Evolutionary conservation across 1,140 invertebrate species (phyloP), one percentile per base, ranked within the genome.

Genomic region (Chymomyza costata): DNA sequence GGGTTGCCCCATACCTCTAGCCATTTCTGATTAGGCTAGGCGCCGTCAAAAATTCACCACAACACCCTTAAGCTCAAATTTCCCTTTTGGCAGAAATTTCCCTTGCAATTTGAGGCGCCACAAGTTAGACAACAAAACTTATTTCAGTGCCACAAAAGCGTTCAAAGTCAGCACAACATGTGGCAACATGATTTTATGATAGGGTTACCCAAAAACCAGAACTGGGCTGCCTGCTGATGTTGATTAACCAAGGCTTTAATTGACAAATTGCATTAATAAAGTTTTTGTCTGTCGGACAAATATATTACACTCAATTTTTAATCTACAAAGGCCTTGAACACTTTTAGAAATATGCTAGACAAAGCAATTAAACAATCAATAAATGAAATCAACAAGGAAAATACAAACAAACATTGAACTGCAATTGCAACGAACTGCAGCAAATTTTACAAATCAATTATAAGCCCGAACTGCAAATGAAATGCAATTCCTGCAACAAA

Each of bases 371-470:
- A 43, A 25, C 19, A 51, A 43, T 57, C 30, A 30, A 49, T 39
- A 49, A 30, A 21, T 3, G 21, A 18, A 49, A 18, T 18, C 14
- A n/a, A 49, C 21, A 25, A 25, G 3, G 8, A 25, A 5, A 25
- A 25, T 8, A 5, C 3, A 3, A 25, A 25, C 21, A 25, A 25
- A 3, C 21, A 25, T 8, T 5, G 17, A 50, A 32, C 16, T 43
- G 44, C 18, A 34, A 14, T 10, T 34, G 40, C 32, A 25, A 8
- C 3, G 3, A 52, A 52, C 40, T 28, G 7, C 11, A 38, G 32
- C 17, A 1, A 25, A 58, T 47, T 61, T 30, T 38, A 32, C 54
- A 46, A 63, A 58, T 54, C 48, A 63, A 53, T 63, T 66, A 49
- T 19, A 41, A 51, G 19, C 30, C 21, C 30, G 17, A 35, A 46